Base-by-base conservation (phyloP, 23 tunicate genomes). In the Oikopleura dioica region DNA sequence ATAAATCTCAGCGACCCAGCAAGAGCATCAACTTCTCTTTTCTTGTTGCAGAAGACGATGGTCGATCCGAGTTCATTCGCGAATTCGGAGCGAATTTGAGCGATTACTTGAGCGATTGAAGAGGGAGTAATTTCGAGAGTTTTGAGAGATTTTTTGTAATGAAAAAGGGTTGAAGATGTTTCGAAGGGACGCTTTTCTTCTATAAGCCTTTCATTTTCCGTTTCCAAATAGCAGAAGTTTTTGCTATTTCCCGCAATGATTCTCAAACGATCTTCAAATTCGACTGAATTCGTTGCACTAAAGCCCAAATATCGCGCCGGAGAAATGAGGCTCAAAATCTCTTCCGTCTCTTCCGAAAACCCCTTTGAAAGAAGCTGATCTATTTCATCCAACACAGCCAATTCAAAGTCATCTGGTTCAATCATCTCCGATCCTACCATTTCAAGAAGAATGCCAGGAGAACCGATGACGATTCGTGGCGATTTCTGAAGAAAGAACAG, bases 401-500 rank as follows among this genome's bases (percentile, higher is more conserved):
- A 9, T 44, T 44, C 21, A 9, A 44, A 9, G 9, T 9, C 9
- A 9, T 44, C 55, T 9, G 55, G 9, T 44, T 44, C 55, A 21
- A 44, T 44, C 16, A 44, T 9, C 21, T 21, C 55, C 21, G 9
- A 9, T 21, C 16, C 9, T 21, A 44, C 9, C 55, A 44, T 44
- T 44, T 44, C 55, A 21, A 9, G 9, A 9, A 44, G 21, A 44
- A 44, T 21, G 55, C 55, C 55, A 44, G 16, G 21, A 9, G 55
- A 9, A 9, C 55, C 55, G 55, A 44, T 44, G 9, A 44, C 21
- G 21, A 44, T 63, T 31, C 26, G 16, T 63, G 72, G 72, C 16
- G 16, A 63, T 63, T 63, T 63, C 16, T 63, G 72, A 28, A 63
- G 72, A 28, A 63, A 63, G 33, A 63, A 63, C 26, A 63, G 26